phyloP scores from a whole-genome alignment of 1,140 invertebrate species.

The Drosophila kanapiae region DNA sequence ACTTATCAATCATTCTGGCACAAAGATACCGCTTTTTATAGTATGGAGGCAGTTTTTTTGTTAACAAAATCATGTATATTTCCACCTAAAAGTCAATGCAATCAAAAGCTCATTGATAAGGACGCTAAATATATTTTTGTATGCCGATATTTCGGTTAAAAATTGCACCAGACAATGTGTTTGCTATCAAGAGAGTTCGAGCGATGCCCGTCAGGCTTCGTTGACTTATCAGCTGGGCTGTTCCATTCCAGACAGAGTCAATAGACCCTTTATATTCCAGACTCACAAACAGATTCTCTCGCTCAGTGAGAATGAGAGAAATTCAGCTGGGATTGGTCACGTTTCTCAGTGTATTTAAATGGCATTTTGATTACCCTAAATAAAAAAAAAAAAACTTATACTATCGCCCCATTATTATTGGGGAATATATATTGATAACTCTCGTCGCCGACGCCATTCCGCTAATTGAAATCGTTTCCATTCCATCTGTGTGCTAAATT shows the following conservation, averaged over 20 bases:
- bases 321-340: neutral
- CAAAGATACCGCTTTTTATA: neutral
- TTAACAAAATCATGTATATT: neutral
- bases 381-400: slow-evolving; percentile 7
- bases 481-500: slow-evolving; percentile 47
- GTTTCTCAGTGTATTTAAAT: slow-evolving; percentile 25
- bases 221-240: slow-evolving; percentile 61
- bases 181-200: slow-evolving; percentile 35
- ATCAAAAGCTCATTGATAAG: slow-evolving; percentile 16
- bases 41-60: neutral
- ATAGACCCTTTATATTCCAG: slow-evolving; percentile 65
- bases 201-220: slow-evolving; percentile 42
- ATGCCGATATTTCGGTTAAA: slow-evolving; percentile 22
- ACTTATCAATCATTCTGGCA: neutral
- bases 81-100: slow-evolving; percentile 3
- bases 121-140: neutral
- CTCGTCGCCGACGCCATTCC: slow-evolving; percentile 1
- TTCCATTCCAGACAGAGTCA: slow-evolving; percentile 68
- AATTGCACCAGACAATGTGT: slow-evolving; percentile 28
- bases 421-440: slow-evolving; percentile 32
- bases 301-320: neutral
- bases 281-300: slow-evolving; percentile 23
- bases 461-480: slow-evolving; percentile 42
- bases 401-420: slow-evolving; percentile 32
- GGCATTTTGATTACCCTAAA: slow-evolving; percentile 38